phyloP scores from a whole-genome alignment of 1,140 invertebrate genomes.

The Aphelenchoides avenae region DNA sequence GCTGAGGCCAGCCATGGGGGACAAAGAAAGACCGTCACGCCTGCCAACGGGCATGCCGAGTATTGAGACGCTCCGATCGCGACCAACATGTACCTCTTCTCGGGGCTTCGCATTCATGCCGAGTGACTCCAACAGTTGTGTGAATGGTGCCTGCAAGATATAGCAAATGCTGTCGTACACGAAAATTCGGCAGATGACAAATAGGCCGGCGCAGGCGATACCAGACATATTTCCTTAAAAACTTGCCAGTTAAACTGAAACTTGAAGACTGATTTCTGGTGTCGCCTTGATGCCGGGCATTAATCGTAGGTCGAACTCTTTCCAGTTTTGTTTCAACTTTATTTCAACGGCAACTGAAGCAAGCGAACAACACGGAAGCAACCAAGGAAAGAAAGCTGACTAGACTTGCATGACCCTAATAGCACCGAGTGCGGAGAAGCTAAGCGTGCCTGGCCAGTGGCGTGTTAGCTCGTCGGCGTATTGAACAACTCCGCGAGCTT shows the following conservation, averaged over 20 bases:
- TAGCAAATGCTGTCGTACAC: too few relatives aligned
- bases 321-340: too few relatives aligned
- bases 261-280: background rate
- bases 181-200: too few relatives aligned
- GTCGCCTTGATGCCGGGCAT: background rate
- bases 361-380: too few relatives aligned
- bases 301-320: background rate
- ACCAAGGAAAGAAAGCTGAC: too few relatives aligned
- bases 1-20: conserved; percentile 33
- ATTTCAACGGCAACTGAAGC: too few relatives aligned
- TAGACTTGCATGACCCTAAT: too few relatives aligned
- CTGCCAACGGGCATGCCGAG: conserved; percentile 42
- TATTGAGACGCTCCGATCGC: conserved; percentile 32
- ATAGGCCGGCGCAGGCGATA: background rate
- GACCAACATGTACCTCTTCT: conserved; percentile 36
- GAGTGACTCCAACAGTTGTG: conserved; percentile 26
- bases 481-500: too few relatives aligned
- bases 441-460: too few relatives aligned
- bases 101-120: conserved; percentile 26
- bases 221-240: background rate
- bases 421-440: too few relatives aligned
- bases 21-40: conserved; percentile 31
- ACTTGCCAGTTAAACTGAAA: background rate
- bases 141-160: conserved; percentile 18
- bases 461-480: too few relatives aligned